A percentile compares a stretch with the other conserved stretches of the same genome.
Conservation (phyloP, 2,797 vertebrate species). For the Myotis vivesi region DNA sequence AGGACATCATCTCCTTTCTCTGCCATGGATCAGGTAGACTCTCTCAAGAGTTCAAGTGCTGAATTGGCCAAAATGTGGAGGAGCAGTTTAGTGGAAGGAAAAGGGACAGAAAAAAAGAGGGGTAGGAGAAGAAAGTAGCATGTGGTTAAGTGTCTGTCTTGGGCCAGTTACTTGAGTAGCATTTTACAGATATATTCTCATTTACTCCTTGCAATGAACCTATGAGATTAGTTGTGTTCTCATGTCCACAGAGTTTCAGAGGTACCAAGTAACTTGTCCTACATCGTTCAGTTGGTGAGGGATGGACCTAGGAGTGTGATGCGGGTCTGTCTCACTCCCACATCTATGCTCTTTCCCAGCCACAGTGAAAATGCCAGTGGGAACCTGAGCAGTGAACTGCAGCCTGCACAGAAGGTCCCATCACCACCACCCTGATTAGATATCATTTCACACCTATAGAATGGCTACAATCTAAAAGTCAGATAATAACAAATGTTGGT, state of each 20-base stretch:
- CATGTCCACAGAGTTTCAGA: not conserved
- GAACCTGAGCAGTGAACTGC: fast-evolving
- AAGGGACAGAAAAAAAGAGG: not conserved
- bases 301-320: not conserved
- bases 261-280: not conserved
- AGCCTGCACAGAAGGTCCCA: not conserved
- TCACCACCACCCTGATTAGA: not conserved
- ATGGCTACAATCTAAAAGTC: not conserved
- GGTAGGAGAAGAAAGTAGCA: not conserved
- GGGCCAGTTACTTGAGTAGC: not conserved
- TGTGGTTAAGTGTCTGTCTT: not conserved
- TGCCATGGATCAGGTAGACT: not conserved
- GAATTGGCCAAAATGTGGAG: not conserved
- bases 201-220: not conserved
- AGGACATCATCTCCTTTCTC: not conserved
- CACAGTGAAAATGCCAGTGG: not conserved
- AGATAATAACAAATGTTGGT: not conserved
- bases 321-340: not conserved
- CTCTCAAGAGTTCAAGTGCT: not conserved
- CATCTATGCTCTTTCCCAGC: not conserved
- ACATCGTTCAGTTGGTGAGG: not conserved
- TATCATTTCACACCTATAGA: not conserved
- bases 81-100: not conserved
- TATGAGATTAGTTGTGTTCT: not conserved
- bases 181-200: not conserved